These are phyloP conservation scores for Crypturellus undulatus DNA, from an alignment of 2,113 vertebrate species.

Conservation along the genomic window DNA sequence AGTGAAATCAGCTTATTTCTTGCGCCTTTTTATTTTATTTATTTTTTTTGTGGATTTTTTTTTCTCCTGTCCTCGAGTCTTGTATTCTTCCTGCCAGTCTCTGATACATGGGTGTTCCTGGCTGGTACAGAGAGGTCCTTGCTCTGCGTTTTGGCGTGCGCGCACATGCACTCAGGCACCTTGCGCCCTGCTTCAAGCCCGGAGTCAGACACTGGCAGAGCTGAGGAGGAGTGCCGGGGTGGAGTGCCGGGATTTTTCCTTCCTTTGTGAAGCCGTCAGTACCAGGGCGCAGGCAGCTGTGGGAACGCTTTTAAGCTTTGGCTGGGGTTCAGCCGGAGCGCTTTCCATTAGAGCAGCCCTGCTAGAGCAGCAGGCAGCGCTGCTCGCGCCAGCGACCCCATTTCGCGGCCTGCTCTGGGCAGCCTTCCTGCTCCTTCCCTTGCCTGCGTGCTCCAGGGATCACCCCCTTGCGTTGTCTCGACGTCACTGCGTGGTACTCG, in stretches of 20 bases:
- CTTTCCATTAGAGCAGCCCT: constrained; percentile 34
- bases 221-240: not conserved
- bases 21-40: no score
- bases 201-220: not conserved
- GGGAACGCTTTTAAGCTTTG: constrained; percentile 45
- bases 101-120: not conserved
- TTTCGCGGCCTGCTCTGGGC: not conserved
- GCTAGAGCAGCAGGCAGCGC: not conserved
- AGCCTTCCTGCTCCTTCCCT: not conserved
- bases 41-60: not conserved
- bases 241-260: not conserved
- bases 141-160: no score
- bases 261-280: not conserved
- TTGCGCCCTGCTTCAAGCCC: not conserved
- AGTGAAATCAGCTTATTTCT: not conserved
- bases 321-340: constrained; percentile 1
- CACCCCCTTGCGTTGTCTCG: constrained; percentile 14
- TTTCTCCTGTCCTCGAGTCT: not conserved
- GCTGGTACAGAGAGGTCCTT: no score
- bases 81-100: not conserved
- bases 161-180: rapidly evolving
- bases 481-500: not conserved
- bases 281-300: constrained; percentile 28
- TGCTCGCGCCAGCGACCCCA: constrained; percentile 15
- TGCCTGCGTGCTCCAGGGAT: not conserved